Evolutionary conservation across 1,140 invertebrate species (phyloP).

Genomic region (Oryzaephilus surinamensis): DNA sequence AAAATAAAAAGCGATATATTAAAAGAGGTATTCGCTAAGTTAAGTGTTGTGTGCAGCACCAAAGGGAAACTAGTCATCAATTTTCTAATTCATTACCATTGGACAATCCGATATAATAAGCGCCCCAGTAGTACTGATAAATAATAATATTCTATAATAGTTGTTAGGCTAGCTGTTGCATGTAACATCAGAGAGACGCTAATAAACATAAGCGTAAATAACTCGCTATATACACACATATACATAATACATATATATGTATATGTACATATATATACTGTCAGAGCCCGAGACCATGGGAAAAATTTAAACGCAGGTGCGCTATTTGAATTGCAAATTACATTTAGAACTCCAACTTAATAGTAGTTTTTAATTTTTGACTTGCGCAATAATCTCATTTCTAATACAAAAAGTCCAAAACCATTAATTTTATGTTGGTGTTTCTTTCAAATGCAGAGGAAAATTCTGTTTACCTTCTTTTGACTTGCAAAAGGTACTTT

Average conservation of each 20-base stretch:
- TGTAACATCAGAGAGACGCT: slow-evolving; percentile 20
- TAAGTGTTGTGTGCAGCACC: too few species aligned
- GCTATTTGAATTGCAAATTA: slow-evolving; percentile 28
- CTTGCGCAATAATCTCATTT: too few species aligned
- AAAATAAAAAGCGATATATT: too few species aligned
- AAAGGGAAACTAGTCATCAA: too few species aligned
- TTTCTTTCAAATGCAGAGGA: not conserved
- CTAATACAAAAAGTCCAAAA: not conserved
- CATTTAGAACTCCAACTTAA: slow-evolving; percentile 4
- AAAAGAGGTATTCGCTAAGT: too few species aligned
- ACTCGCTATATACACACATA: slow-evolving; percentile 20
- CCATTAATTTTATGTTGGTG: too few species aligned
- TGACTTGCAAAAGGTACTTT: not conserved
- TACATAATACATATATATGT: too few species aligned
- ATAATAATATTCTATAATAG: too few species aligned
- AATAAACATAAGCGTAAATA: slow-evolving; percentile 30
- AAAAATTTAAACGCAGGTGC: slow-evolving; percentile 30
- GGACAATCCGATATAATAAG: too few species aligned
- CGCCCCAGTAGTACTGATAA: too few species aligned
- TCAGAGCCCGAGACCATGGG: slow-evolving; percentile 19
- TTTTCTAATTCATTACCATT: too few species aligned
- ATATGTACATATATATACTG: too few species aligned
- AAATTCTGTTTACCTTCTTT: not conserved
- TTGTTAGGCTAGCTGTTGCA: slow-evolving; percentile 14
- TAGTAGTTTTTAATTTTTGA: slow-evolving; percentile 7